phyloP scores from a whole-genome alignment of 2,888 invertebrate species.

The Hydraecia micacea region DNA sequence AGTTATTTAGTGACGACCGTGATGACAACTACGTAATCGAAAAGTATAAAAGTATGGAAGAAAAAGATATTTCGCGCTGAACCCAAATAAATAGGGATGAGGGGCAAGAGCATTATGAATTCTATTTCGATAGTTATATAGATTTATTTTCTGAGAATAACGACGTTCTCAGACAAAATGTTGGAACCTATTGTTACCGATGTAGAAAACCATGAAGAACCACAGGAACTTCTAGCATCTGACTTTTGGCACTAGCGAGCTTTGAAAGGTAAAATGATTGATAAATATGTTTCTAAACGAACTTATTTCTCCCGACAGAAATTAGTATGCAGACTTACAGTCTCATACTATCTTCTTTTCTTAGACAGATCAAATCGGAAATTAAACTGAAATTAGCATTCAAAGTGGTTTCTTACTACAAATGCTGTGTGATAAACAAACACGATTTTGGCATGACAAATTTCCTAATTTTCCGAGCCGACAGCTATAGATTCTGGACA shows the following conservation, averaged over 20 bases:
- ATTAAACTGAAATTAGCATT: conserved; percentile 14
- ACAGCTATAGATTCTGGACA: conserved; percentile 30
- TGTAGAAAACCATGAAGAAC: background rate
- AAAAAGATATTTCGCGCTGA: no score
- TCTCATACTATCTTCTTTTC: conserved; percentile 11
- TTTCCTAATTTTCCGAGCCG: background rate
- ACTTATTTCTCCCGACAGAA: background rate
- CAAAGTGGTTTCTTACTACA: conserved; percentile 16
- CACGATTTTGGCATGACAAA: conserved; percentile 22
- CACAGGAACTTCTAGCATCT: background rate
- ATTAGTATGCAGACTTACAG: background rate
- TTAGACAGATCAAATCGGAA: background rate
- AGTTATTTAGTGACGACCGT: no score
- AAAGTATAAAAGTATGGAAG: no score
- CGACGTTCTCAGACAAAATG: no score
- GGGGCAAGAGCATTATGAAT: background rate
- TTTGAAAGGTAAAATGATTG: background rate
- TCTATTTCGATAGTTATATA: background rate
- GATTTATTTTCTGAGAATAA: background rate
- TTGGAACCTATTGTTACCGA: background rate
- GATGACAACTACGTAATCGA: no score
- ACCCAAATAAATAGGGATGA: background rate
- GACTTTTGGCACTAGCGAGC: background rate
- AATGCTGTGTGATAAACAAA: background rate
- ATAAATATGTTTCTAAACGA: background rate